Evolutionary conservation across 2,797 vertebrate genomes (phyloP).

Genomic region (Typhlichthys eigenmanni): DNA sequence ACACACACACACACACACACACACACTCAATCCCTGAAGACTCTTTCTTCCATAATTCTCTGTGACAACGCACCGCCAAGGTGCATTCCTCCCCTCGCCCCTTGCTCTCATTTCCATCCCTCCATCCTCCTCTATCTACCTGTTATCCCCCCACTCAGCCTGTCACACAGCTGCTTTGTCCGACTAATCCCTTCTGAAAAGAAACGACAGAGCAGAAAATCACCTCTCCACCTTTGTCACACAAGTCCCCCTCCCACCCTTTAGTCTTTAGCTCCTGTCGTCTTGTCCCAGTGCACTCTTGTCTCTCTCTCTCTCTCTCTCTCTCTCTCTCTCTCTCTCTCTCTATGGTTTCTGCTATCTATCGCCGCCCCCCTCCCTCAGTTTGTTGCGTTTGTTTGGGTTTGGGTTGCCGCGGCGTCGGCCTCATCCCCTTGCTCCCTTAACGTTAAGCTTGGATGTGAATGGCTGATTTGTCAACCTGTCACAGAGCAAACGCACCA

Average conservation of each 20-base stretch:
- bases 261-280: conserved; percentile 70
- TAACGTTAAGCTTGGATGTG: conserved; percentile 38
- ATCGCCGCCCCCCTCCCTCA: not conserved
- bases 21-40: conserved; percentile 1
- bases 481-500: conserved; percentile 64
- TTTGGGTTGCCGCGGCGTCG: not conserved
- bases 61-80: conserved; percentile 66
- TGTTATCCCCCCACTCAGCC: conserved; percentile 62
- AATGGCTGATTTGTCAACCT: conserved; percentile 68
- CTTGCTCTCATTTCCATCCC: conserved; percentile 38
- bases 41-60: conserved; percentile 61
- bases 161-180: conserved; percentile 69
- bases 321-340: conserved; percentile 15
- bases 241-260: conserved; percentile 62
- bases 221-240: conserved; percentile 77
- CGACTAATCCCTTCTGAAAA: conserved; percentile 77
- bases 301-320: conserved; percentile 7
- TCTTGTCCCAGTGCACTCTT: conserved; percentile 40
- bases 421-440: conserved; percentile 13
- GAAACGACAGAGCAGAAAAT: conserved; percentile 80
- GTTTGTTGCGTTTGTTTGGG: not conserved
- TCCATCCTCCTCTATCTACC: conserved; percentile 58
- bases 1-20: conserved; percentile 3
- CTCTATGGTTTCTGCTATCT: conserved; percentile 13
- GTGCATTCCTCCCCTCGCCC: conserved; percentile 20